Percentiles rank a stretch among this genome's conserved stretches.
These are phyloP conservation scores for Cynopterus sphinx DNA, from an alignment of 2,797 vertebrate species.

Conservation along the genomic window DNA sequence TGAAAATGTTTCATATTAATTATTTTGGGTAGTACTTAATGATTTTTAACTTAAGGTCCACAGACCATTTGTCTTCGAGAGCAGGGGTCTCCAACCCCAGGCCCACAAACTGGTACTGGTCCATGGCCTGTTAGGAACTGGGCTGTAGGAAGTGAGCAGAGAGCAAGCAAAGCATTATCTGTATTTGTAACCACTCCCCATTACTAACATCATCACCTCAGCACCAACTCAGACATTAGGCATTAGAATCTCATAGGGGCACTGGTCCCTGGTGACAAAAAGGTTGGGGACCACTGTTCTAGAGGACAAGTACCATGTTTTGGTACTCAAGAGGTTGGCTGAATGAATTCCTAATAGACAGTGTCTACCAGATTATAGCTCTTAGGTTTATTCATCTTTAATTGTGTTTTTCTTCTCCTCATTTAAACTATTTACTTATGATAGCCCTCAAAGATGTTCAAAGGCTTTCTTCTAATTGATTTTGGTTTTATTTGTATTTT, in stretches of 20 bases:
- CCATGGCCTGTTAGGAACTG: no score
- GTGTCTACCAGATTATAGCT: not conserved
- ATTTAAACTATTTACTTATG: slow-evolving; percentile 1
- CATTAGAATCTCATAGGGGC: no score
- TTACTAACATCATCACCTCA: no score
- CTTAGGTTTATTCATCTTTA: not conserved
- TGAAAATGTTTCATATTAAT: not conserved
- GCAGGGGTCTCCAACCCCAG: no score
- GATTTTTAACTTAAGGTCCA: slow-evolving; percentile 47
- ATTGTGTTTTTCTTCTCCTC: not conserved
- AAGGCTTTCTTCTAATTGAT: not conserved
- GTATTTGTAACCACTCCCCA: no score
- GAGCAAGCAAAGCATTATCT: no score
- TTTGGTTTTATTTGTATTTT: not conserved
- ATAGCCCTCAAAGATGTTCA: not conserved
- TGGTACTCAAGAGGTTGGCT: not conserved
- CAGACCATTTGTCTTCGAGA: not conserved
- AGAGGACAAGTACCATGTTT: not conserved
- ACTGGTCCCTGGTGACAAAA: no score
- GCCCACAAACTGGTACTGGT: no score
- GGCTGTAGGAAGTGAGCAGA: no score
- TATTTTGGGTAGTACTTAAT: not conserved
- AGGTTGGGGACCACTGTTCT: not conserved
- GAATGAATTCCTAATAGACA: not conserved
- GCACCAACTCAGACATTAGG: no score